Conservation (phyloP, 2,888 invertebrate genomes). For the Caenorhabditis sp. region DNA sequence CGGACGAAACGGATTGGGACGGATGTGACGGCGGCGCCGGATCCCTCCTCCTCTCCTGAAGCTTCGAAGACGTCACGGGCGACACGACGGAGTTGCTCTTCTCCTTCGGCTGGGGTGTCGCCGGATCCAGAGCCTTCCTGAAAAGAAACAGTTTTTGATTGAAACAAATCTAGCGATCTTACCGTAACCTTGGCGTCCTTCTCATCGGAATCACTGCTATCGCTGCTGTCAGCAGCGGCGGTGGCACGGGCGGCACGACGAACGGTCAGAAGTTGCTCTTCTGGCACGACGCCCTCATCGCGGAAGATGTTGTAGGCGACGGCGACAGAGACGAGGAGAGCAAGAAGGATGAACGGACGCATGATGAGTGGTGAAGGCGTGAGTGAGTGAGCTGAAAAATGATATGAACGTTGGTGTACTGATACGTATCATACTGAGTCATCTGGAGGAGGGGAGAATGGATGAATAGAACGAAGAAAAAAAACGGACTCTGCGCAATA, state of each 20-base stretch:
- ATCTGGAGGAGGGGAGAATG: conserved; percentile 31
- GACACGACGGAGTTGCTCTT: conserved; percentile 52
- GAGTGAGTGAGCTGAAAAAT: background rate
- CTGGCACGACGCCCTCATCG: conserved; percentile 47
- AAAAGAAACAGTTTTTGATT: background rate
- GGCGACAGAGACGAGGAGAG: conserved; percentile 55
- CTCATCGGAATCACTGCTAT: conserved; percentile 55
- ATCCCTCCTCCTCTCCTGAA: conserved; percentile 47
- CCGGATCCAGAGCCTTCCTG: conserved; percentile 65
- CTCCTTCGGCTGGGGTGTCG: conserved; percentile 11
- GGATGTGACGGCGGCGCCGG: conserved; percentile 36
- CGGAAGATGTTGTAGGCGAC: conserved; percentile 62
- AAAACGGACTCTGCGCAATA: conserved; percentile 12
- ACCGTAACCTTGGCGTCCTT: conserved; percentile 46
- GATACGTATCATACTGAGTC: conserved; percentile 28
- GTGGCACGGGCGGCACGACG: conserved; percentile 45
- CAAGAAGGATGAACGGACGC: conserved; percentile 60
- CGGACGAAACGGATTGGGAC: conserved; percentile 58
- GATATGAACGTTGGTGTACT: conserved; percentile 9
- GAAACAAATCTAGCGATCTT: background rate
- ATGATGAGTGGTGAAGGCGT: conserved; percentile 4
- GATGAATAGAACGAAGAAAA: conserved; percentile 1
- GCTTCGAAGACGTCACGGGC: conserved; percentile 47
- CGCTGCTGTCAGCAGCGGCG: conserved; percentile 21
- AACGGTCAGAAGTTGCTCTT: conserved; percentile 56